Conservation (phyloP, 64 coral and sea anemone species). For the Montipora sp. region DNA sequence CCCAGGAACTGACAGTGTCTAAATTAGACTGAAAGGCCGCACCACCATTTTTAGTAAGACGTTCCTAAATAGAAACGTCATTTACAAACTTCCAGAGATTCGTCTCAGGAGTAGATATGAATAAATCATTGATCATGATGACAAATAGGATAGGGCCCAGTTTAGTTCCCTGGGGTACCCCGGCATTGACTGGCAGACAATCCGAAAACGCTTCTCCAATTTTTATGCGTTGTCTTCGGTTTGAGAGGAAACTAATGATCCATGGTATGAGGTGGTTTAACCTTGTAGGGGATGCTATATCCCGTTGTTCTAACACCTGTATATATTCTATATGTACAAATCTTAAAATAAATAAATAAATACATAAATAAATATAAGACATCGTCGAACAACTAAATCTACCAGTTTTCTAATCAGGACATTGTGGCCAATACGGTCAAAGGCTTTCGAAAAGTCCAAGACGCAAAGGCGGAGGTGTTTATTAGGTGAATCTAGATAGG, state of each 20-base stretch:
- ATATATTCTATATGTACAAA: too few relatives aligned
- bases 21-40: too few relatives aligned
- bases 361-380: not conserved
- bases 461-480: conserved; percentile 29
- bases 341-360: too few relatives aligned
- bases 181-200: not conserved
- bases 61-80: too few relatives aligned
- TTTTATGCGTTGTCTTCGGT: conserved; percentile 26
- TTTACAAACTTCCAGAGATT: too few relatives aligned
- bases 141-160: not conserved
- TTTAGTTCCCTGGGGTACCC: conserved; percentile 49
- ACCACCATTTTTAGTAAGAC: too few relatives aligned
- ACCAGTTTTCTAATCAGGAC: conserved; percentile 27
- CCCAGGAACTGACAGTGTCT: too few relatives aligned
- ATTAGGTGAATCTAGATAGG: too few relatives aligned
- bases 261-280: too few relatives aligned
- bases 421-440: conserved; percentile 46
- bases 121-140: not conserved
- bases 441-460: conserved; percentile 49
- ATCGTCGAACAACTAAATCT: conserved; percentile 10
- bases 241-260: conserved; percentile 24
- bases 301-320: too few relatives aligned
- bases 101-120: too few relatives aligned
- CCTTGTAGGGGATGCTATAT: too few relatives aligned
- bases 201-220: not conserved